Percentiles rank a stretch among this genome's conserved stretches.
Conservation (phyloP, 2,113 vertebrate genomes). For the Lampris megalopsis region DNA sequence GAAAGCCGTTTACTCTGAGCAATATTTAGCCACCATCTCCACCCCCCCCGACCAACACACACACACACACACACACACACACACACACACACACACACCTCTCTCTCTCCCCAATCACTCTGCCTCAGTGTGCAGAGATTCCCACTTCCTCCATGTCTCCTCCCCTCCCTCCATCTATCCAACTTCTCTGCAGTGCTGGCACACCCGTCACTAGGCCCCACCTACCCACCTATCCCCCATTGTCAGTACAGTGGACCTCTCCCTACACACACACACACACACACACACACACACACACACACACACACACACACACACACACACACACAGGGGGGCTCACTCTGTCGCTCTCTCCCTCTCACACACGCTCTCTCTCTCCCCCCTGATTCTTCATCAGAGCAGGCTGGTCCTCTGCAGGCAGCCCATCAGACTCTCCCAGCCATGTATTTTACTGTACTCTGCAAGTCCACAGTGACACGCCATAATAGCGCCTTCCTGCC, state of each 20-base stretch:
- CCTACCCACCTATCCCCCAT: conserved; percentile 53
- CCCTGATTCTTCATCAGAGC: conserved; percentile 18
- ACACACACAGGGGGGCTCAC: conserved; percentile 5
- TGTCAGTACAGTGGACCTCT: conserved; percentile 27
- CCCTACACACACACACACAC: conserved; percentile 8
- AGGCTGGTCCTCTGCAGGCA: conserved; percentile 33
- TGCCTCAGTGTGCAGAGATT: neutral
- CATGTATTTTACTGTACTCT: neutral
- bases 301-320: neutral
- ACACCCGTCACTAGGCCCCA: conserved; percentile 34
- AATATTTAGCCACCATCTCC: no score
- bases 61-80: neutral
- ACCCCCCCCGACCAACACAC: neutral
- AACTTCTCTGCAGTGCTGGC: conserved; percentile 55
- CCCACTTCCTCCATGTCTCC: conserved; percentile 9
- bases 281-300: conserved; percentile 2
- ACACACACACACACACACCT: conserved; percentile 2
- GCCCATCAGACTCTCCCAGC: neutral
- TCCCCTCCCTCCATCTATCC: neutral
- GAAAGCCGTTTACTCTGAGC: no score
- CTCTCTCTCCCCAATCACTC: neutral
- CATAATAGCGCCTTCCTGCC: neutral
- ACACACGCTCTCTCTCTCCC: neutral
- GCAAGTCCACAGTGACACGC: neutral
- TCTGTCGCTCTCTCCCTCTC: neutral